phyloP scores from a whole-genome alignment of 2,888 invertebrate genomes.

The Pyrochroa serraticornis region DNA sequence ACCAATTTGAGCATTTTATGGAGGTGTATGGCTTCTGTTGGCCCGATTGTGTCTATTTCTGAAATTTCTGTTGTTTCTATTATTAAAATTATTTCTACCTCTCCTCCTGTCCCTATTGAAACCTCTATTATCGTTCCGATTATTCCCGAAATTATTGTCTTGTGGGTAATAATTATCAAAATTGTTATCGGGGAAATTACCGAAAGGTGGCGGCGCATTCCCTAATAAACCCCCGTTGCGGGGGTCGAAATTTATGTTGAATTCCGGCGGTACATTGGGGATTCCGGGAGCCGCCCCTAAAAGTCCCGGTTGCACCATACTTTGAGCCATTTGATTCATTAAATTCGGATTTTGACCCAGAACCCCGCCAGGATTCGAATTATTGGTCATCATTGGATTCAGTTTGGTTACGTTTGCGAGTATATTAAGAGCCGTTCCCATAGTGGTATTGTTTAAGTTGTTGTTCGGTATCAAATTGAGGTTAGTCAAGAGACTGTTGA shows the following conservation, averaged over 20 bases:
- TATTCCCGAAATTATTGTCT: constrained; percentile 33
- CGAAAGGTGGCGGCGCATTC: constrained; percentile 44
- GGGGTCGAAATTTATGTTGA: constrained; percentile 55
- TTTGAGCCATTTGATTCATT: constrained; percentile 56
- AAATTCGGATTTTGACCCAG: constrained; percentile 53
- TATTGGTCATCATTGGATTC: constrained; percentile 28
- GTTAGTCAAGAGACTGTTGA: constrained; percentile 68
- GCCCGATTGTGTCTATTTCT: neutral
- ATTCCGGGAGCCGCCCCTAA: constrained; percentile 62
- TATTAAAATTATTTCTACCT: neutral
- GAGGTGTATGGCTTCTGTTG: no score
- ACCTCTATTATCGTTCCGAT: neutral
- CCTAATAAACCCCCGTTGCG: constrained; percentile 49
- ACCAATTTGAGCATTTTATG: no score
- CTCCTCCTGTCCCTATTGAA: constrained; percentile 1
- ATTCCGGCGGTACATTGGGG: constrained; percentile 50
- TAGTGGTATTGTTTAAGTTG: constrained; percentile 40
- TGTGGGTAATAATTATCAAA: constrained; percentile 56
- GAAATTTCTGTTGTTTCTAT: neutral
- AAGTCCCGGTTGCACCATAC: constrained; percentile 61
- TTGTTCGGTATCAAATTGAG: constrained; percentile 58
- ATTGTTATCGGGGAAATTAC: constrained; percentile 59
- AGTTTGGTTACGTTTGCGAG: constrained; percentile 47
- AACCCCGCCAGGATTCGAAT: constrained; percentile 55
- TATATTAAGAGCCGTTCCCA: constrained; percentile 55